Conservation (phyloP, 2,888 invertebrate species). For the Drosophila sordidula region DNA sequence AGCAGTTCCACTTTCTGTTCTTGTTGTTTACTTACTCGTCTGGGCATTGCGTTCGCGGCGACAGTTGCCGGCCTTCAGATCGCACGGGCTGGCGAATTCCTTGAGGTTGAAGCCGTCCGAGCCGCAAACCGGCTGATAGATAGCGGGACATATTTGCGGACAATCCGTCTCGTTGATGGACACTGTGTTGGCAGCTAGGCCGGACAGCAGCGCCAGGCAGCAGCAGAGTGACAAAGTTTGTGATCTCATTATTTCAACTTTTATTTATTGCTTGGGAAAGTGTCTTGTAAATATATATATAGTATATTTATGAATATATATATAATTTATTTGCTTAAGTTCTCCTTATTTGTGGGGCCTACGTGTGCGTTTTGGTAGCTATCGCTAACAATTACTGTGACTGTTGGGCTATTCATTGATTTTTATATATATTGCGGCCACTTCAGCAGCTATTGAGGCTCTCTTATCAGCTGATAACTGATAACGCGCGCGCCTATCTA, state of each 20-base stretch:
- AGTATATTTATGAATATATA: background rate
- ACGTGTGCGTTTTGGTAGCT: conserved; percentile 58
- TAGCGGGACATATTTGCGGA: conserved; percentile 68
- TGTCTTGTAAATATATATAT: conserved; percentile 6
- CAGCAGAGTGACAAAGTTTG: conserved; percentile 45
- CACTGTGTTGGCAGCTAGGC: conserved; percentile 56
- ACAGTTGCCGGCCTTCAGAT: conserved; percentile 73
- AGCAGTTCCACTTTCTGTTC: too few species aligned
- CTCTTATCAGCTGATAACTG: conserved; percentile 52
- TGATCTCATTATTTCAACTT: conserved; percentile 40
- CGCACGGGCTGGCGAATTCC: conserved; percentile 76
- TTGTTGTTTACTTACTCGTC: conserved; percentile 53
- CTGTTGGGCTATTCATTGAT: conserved; percentile 60
- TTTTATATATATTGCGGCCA: conserved; percentile 58
- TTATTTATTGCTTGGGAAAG: conserved; percentile 22
- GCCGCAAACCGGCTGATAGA: conserved; percentile 74
- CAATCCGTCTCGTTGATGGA: conserved; percentile 65
- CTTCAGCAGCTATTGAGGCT: conserved; percentile 23
- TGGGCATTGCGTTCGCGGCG: conserved; percentile 60
- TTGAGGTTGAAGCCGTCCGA: conserved; percentile 71
- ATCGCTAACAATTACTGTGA: conserved; percentile 66
- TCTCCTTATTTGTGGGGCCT: conserved; percentile 16
- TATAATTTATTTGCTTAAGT: conserved; percentile 10
- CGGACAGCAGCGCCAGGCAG: conserved; percentile 53
- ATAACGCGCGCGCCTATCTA: conserved; percentile 52